Conservation (phyloP, 2,888 invertebrate species). For the Candidula unifasciata region DNA sequence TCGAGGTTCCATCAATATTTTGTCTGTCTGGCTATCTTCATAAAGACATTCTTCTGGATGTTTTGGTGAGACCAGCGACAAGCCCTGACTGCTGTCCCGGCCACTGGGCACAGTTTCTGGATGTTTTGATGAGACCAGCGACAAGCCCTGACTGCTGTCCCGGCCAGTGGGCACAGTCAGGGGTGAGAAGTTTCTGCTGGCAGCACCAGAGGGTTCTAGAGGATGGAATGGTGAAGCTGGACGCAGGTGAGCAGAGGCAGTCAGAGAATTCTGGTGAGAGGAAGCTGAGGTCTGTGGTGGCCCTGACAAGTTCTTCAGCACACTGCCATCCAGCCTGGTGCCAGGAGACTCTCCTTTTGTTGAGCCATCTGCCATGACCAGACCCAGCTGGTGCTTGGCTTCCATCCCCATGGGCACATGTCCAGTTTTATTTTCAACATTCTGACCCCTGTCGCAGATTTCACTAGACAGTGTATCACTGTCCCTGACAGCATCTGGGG, state of each 20-base stretch:
- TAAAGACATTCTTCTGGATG: constrained; percentile 48
- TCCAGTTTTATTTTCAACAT: constrained; percentile 3
- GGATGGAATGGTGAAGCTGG: constrained; percentile 22
- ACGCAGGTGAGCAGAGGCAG: constrained; percentile 16
- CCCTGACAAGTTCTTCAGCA: neutral
- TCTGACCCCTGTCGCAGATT: neutral
- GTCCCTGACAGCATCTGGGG: neutral
- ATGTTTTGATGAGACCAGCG: constrained; percentile 68
- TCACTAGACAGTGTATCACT: constrained; percentile 7
- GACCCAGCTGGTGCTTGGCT: neutral
- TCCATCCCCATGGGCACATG: neutral
- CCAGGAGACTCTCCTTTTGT: neutral
- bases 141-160: constrained; percentile 58
- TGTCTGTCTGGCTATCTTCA: constrained; percentile 50
- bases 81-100: constrained; percentile 54
- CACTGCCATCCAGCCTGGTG: neutral
- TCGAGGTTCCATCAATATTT: too few species aligned
- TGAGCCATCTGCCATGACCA: neutral
- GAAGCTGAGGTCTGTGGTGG: neutral
- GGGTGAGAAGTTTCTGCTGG: neutral
- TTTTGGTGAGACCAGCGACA: constrained; percentile 69
- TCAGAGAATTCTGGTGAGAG: neutral
- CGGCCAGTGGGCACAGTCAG: too few species aligned
- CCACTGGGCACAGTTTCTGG: neutral
- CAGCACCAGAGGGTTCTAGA: constrained; percentile 45